Evolutionary conservation across 2,797 vertebrate species (phyloP), one percentile per base, ranked within the genome.

Genomic region (Perodicticus potto): DNA sequence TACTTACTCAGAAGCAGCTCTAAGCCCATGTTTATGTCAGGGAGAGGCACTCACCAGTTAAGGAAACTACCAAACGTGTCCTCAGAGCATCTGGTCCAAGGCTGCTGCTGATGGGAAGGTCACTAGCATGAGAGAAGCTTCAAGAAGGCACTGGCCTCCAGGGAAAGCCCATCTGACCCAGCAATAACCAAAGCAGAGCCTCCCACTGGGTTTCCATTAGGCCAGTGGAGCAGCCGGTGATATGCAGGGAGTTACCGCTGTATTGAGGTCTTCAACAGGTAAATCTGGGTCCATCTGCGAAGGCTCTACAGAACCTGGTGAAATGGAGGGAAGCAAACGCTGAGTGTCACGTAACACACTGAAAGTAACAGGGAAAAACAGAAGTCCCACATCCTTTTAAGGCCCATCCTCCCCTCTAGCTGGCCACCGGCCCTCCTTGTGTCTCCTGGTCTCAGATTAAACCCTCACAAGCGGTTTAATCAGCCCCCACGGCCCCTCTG

Each of bases 11-110:
- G 99, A 85, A 99, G 98, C 93, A 99, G 96, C 97, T 99, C 99
- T 93, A 99, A 96, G 67, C 99, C 99, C 86, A 98, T 98, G 40
- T 99, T 99, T 49, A 99, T 99, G 96, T 99, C 99, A 74, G 99
- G 99, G 97, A 99, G 98, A 86, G 99, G 99, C 97, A 99, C 98
- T 93, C 99, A 98, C 99, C 99, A 99, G 84, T 99, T 99, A 32
- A 99, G 97, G 95, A 99, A 99, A n/a, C 99, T 99, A 97, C 97
- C 99, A 97, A 99, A 99, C 87, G 98, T 95, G 5, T 99, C 99
- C 5, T 99, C 98, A 3, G 98, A 84, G 59, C 11, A 61, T 86
- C 89, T 3, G 5, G 94, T 96, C 67, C 95, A 37, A 40, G 72
- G 76, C 83, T 82, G 86, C 87, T n/a, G 86, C 57, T 93, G 97